Evolutionary conservation across 2,797 vertebrate species (phyloP), one percentile per base, ranked within the genome.

Genomic region (Pyrocephalus nanus): DNA sequence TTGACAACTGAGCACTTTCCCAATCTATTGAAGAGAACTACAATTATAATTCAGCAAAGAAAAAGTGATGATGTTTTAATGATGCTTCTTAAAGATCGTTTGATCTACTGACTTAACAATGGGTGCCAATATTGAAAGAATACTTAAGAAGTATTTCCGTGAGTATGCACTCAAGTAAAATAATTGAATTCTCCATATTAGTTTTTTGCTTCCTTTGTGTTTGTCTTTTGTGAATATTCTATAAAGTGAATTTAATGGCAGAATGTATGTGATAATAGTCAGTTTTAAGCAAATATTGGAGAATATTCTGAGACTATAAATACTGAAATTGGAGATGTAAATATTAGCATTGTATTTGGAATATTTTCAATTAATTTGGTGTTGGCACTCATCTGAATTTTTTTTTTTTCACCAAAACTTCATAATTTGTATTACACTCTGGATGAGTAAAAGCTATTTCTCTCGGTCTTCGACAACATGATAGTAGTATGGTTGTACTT

Each of bases 201-300:
- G 3, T 4, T 74, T 94, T 92, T 95, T 87, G 26, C 30, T 90
- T 76, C 16, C 15, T 90, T 74, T 62, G 17, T 93, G 47, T 96
- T 93, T 95, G 61, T 11, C 23, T 95, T 95, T 69, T 45, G n/a
- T 91, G 66, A 95, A 96, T 95, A 92, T 76, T 95, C 62, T 78
- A 91, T 92, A 93, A 92, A 92, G 34, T 45, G 60, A 93, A 90
- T 88, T 88, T 92, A 94, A 83, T 93, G 70, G 38, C 62, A 91
- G 55, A 74, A 93, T 72, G 54, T 20, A 81, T 50, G 25, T 73
- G 62, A 65, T 91, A 88, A 58, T 61, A 91, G 61, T 77, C 42
- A 69, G 29, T 80, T 90, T 94, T 92, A 90, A 92, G n/a, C 55
- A 95, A 96, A 94, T 90, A 95, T 70, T 92, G 60, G 55, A 84